Conservation (phyloP, 2,113 vertebrate genomes). For the Pterophyllum scalare region DNA sequence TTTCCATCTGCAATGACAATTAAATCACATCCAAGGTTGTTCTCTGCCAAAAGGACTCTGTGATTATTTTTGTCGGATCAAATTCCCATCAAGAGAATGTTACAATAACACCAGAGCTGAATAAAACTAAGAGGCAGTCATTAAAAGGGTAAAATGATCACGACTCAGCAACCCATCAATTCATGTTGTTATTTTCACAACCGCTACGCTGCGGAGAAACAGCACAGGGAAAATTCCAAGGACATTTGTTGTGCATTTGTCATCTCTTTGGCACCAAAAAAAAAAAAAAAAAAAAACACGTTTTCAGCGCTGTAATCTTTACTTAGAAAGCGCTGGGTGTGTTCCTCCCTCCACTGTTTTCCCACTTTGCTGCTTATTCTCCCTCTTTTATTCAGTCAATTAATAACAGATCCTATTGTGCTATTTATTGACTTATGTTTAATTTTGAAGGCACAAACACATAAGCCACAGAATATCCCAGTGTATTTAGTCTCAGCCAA, state of each 20-base stretch:
- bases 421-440: slow-evolving; percentile 33
- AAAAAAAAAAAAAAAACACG: slow-evolving; percentile 26
- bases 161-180: slow-evolving; percentile 63
- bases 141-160: slow-evolving; percentile 67
- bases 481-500: not conserved
- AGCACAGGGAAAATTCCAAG: slow-evolving; percentile 70
- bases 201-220: slow-evolving; percentile 46
- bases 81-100: slow-evolving; percentile 66
- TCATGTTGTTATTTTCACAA: slow-evolving; percentile 68
- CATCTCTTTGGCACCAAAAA: slow-evolving; percentile 55
- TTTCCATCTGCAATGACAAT: slow-evolving; percentile 73
- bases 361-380: slow-evolving; percentile 31
- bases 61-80: slow-evolving; percentile 70
- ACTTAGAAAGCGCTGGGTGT: slow-evolving; percentile 59
- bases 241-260: slow-evolving; percentile 75
- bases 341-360: slow-evolving; percentile 43
- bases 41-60: slow-evolving; percentile 58
- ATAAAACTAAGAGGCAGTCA: slow-evolving; percentile 64
- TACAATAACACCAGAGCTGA: slow-evolving; percentile 60
- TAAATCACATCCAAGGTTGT: slow-evolving; percentile 73
- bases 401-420: slow-evolving; percentile 32
- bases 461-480: slow-evolving; percentile 8
- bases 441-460: slow-evolving; percentile 10
- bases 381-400: slow-evolving; percentile 36
- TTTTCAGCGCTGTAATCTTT: slow-evolving; percentile 64